Percentiles rank a stretch among this genome's conserved stretches.
These are phyloP conservation scores for Mycteria americana DNA, from an alignment of 2,797 vertebrate species.

Conservation along the genomic window DNA sequence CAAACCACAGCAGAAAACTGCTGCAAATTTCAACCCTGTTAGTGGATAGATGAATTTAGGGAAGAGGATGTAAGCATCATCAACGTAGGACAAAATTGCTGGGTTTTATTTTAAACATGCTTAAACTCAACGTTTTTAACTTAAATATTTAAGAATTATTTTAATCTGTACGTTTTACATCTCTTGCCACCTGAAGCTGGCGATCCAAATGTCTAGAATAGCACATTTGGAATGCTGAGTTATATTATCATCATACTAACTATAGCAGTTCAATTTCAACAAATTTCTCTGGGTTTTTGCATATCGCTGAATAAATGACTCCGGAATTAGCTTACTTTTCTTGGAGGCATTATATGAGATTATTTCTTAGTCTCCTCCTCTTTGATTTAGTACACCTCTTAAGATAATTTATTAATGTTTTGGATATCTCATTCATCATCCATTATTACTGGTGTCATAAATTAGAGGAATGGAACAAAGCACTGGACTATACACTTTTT, in stretches of 20 bases:
- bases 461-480: conserved; percentile 69
- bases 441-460: conserved; percentile 68
- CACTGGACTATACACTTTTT: conserved; percentile 60
- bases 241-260: conserved; percentile 57
- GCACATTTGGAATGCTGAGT: conserved; percentile 31
- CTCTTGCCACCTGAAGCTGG: conserved; percentile 43
- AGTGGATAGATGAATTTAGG: conserved; percentile 1
- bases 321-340: conserved; percentile 63
- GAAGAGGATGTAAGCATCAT: conserved; percentile 5
- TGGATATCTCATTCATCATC: conserved; percentile 72
- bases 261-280: conserved; percentile 55
- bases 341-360: conserved; percentile 64
- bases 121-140: conserved; percentile 1
- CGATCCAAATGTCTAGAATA: not conserved
- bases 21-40: conserved; percentile 10
- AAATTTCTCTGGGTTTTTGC: conserved; percentile 60
- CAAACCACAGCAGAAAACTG: conserved; percentile 41
- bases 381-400: conserved; percentile 72
- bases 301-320: conserved; percentile 62
- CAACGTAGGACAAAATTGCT: not conserved
- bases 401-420: conserved; percentile 73
- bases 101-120: conserved; percentile 53
- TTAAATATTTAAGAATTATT: conserved; percentile 38
- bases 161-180: conserved; percentile 4
- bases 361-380: conserved; percentile 64